Base-by-base conservation (phyloP, 2,888 invertebrate species). In the Pachydiplax longipennis region DNA sequence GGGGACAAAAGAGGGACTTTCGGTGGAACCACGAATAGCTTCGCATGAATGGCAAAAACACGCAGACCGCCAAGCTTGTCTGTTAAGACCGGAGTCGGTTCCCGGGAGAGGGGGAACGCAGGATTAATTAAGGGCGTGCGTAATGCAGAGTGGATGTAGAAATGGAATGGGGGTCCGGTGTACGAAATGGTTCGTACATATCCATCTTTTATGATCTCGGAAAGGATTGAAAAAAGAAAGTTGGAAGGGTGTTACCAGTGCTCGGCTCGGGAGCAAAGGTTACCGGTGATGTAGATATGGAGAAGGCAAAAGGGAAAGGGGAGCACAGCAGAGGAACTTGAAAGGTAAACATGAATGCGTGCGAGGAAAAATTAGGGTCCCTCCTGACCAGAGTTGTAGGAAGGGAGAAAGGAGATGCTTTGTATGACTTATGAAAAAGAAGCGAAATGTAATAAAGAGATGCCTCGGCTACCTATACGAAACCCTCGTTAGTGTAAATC, bases 61-160 rank as follows among this genome's bases (percentile, higher is more conserved):
- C 15, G 73, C 25, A 25, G 31, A 73, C 31, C 73, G 73, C 73
- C 13, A 25, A 13, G 73, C 13, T 31, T 31, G 73, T 25, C 73
- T 73, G 73, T 73, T 73, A 73, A 73, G 73, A 15, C 31, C 73
- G 73, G 65, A 65, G 65, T 65, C 25, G 22, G 73, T 12, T 73
- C 73, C 31, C 31, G 31, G 3, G 73, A 13, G 65, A 25, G 48
- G 48, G 25, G 48, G 48, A 22, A 83, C 48, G 83, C 83, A 40
- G 53, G 53, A 83, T 83, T 83, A 83, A 83, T 83, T 53, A 83
- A 53, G 83, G 83, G 83, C 31, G 31, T 83, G 35, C 83, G 83
- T 83, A 53, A 83, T 83, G 83, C 53, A 25, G 40, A 25, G 58
- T 12, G 8, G n/a, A 18, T n/a, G 12, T 18, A 53, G 83, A 31